Conservation (phyloP, 2,113 vertebrate species). For the Rousettus leschenaultii region DNA sequence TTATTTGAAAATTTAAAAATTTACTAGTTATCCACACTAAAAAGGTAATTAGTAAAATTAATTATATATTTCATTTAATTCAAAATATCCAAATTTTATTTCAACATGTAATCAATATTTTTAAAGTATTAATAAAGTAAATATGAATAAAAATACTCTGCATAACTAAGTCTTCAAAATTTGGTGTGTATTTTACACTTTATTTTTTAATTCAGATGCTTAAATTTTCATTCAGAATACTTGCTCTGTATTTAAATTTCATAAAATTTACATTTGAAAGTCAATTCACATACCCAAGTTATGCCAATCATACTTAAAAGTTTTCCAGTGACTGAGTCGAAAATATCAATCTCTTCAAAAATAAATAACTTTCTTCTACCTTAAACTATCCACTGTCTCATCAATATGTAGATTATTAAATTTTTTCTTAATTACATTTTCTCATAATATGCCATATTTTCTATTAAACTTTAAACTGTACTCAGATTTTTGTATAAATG, state of each 20-base stretch:
- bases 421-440: background rate
- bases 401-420: background rate
- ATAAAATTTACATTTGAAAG: background rate
- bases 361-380: background rate
- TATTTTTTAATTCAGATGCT: background rate
- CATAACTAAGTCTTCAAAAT: constrained; percentile 15
- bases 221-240: constrained; percentile 45
- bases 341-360: background rate
- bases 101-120: background rate
- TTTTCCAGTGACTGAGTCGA: background rate
- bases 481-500: background rate
- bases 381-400: background rate
- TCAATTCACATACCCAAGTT: background rate
- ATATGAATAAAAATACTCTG: background rate
- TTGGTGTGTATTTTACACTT: background rate
- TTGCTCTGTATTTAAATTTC: constrained; percentile 10
- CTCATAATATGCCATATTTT: background rate
- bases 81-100: background rate
- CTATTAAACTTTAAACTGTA: background rate
- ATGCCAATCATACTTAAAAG: background rate
- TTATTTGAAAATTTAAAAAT: background rate
- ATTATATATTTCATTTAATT: constrained; percentile 33
- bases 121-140: background rate
- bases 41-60: background rate
- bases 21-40: background rate